A percentile compares a stretch with the other conserved stretches of the same genome.
Conservation (phyloP, 2,888 invertebrate species). For the Matsumyia berberina region DNA sequence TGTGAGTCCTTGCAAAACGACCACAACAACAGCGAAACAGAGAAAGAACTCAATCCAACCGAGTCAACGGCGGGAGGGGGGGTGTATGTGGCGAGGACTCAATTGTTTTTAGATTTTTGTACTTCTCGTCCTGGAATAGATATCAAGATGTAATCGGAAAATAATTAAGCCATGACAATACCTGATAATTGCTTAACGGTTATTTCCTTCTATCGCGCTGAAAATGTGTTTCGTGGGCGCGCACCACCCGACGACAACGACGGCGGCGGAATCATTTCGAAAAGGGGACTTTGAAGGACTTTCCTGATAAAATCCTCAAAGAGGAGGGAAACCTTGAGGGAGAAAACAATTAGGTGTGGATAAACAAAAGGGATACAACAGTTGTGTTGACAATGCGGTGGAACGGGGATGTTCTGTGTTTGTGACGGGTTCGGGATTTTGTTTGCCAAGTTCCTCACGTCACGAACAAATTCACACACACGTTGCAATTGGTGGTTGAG, state of each 20-base stretch:
- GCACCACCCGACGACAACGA: no score
- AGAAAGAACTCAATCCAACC: conserved; percentile 5
- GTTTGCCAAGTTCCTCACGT: conserved; percentile 14
- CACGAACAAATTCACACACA: neutral
- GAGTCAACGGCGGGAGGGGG: neutral
- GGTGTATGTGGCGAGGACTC: conserved; percentile 5
- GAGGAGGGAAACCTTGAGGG: conserved; percentile 15
- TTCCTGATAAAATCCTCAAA: neutral
- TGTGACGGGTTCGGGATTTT: conserved; percentile 16
- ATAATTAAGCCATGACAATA: conserved; percentile 75
- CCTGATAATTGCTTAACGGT: conserved; percentile 74
- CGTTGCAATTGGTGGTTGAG: neutral
- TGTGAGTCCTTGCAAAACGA: neutral
- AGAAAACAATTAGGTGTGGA: conserved; percentile 73
- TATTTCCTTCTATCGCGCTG: conserved; percentile 63
- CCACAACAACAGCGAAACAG: neutral
- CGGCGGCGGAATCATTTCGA: neutral
- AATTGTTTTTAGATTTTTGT: conserved; percentile 30
- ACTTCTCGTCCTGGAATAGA: conserved; percentile 24
- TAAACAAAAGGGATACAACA: conserved; percentile 55
- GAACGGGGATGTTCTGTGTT: conserved; percentile 6
- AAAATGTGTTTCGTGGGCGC: conserved; percentile 33
- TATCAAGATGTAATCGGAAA: conserved; percentile 73
- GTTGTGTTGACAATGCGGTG: conserved; percentile 37
- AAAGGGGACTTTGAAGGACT: neutral